A percentile compares a stretch with the other conserved stretches of the same genome.
Evolutionary conservation across 53 echinoderm and acorn worm genomes (phyloP).

Genomic region (Paracentrotus lividus): DNA sequence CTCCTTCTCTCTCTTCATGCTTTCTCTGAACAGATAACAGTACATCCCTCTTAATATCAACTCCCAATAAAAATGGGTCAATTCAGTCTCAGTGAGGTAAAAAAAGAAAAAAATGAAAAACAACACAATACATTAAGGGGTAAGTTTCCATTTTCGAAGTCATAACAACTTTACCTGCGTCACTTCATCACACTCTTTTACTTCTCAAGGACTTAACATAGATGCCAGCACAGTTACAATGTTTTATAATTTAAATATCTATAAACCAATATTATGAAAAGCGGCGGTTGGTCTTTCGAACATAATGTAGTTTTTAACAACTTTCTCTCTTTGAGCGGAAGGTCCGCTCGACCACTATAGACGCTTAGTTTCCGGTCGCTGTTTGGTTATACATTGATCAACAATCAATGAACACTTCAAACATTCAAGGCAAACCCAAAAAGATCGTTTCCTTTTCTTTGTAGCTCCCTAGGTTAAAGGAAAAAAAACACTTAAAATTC

Average conservation of each 20-base stretch:
- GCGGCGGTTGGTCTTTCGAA: conserved; percentile 51
- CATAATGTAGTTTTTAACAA: conserved; percentile 29
- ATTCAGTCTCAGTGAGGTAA: neutral
- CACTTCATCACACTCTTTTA: too few species aligned
- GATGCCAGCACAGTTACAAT: neutral
- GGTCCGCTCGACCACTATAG: neutral
- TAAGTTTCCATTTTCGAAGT: too few species aligned
- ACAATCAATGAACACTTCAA: conserved; percentile 55
- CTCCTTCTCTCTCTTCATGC: neutral
- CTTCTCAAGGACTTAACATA: conserved; percentile 2
- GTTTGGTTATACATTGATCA: neutral
- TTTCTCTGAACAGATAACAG: too few species aligned
- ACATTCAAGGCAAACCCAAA: conserved; percentile 25
- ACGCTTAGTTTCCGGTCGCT: conserved; percentile 27
- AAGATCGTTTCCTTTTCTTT: neutral
- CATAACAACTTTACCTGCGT: too few species aligned
- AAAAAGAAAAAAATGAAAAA: too few species aligned
- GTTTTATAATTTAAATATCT: conserved; percentile 42
- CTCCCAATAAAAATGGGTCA: too few species aligned
- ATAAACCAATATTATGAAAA: conserved; percentile 60
- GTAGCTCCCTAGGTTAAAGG: neutral
- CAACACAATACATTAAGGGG: too few species aligned
- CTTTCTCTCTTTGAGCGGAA: neutral
- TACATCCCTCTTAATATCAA: too few species aligned
- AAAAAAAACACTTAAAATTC: conserved; percentile 46